Evolutionary conservation across 2,888 invertebrate species (phyloP).

Genomic region (Dynastes tityus): DNA sequence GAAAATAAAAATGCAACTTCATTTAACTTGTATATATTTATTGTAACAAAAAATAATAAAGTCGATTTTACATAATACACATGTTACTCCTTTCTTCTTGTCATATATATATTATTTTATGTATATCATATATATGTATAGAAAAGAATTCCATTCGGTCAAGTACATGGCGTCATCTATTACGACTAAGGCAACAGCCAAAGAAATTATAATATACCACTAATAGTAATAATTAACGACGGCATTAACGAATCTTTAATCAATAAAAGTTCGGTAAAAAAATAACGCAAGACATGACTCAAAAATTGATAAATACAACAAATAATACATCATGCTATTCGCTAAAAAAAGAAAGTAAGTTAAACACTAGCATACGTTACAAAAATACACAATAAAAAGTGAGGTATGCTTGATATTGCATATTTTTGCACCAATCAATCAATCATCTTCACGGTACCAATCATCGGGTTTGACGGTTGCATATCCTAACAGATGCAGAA

Average conservation of each 20-base stretch:
- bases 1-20: not conserved
- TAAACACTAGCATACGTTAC: not conserved
- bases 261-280: not conserved
- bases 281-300: not conserved
- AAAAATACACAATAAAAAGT: not conserved
- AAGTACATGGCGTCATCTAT: conserved; percentile 30
- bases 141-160: conserved; percentile 38
- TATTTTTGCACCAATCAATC: not conserved
- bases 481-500: conserved; percentile 23
- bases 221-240: not conserved
- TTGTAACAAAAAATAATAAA: conserved; percentile 52
- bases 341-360: not conserved
- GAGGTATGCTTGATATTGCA: not conserved
- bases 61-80: conserved; percentile 50
- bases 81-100: conserved; percentile 29
- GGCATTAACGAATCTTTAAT: no score
- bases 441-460: no score
- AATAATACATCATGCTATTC: not conserved
- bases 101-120: conserved; percentile 41
- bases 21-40: conserved; percentile 50
- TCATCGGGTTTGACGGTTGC: conserved; percentile 18
- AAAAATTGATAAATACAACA: conserved; percentile 7
- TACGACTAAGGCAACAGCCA: conserved; percentile 26
- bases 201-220: not conserved
- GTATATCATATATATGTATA: not conserved